Percentiles rank a stretch among this genome's conserved stretches.
Conservation (phyloP, 2,113 vertebrate species). For the Poicephalus meyeri region DNA sequence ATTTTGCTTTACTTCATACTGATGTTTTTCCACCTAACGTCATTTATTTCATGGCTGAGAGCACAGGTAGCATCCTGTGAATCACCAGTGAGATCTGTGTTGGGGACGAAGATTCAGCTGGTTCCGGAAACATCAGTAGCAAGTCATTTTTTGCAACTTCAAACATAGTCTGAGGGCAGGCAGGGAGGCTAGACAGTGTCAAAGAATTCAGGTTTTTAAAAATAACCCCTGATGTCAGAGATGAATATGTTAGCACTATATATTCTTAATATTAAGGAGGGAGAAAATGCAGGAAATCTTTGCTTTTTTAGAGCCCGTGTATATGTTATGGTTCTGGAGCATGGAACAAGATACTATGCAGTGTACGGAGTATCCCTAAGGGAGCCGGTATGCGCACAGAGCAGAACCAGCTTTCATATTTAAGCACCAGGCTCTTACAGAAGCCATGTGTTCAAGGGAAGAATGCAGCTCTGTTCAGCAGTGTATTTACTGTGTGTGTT, state of each 20-base stretch:
- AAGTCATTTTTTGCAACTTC: not conserved
- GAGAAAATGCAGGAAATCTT: not conserved
- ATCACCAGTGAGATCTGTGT: not conserved
- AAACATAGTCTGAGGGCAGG: not conserved
- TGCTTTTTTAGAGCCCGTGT: not conserved
- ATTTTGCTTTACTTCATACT: not conserved
- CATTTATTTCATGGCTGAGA: not conserved
- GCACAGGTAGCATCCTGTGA: not conserved
- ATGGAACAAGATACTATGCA: not conserved
- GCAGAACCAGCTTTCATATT: not conserved
- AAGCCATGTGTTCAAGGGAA: not conserved
- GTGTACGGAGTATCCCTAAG: not conserved
- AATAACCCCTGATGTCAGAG: not conserved
- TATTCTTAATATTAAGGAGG: not conserved
- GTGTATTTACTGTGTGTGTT: not conserved
- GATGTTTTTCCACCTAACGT: not conserved
- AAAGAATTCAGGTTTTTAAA: not conserved
- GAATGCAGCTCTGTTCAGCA: not conserved
- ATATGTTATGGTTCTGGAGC: not conserved
- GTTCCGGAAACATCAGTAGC: not conserved
- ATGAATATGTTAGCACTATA: not conserved
- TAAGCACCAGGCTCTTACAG: not conserved
- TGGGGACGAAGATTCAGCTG: not conserved
- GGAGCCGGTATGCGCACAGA: rapidly evolving
- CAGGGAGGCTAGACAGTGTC: not conserved